Evolutionary conservation across 2,888 invertebrate genomes (phyloP), one percentile per base, ranked within the genome.

Genomic region (Ophion costatus): DNA sequence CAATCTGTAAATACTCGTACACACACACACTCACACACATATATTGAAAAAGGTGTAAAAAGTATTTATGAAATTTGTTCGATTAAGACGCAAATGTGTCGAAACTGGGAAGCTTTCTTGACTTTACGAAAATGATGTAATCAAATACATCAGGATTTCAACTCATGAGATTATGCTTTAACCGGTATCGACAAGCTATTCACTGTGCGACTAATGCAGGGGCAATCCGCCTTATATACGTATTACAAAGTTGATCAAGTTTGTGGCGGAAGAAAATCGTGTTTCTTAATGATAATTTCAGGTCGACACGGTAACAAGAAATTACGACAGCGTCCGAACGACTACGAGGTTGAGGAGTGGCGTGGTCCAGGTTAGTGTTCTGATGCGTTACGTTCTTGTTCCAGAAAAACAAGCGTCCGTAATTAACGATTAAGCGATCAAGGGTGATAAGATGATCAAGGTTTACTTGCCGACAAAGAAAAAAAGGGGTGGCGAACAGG

Each of bases 311-410:
- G 94, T 93, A 95, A 95, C 91, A 95, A 93, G 89, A 93, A 95
- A 87, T 95, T 95, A 94, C 94, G 95, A 86, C 95, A 95, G 91
- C 91, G 92, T 88, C 91, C 92, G 76, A 92, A 90, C 88, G 97
- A 96, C 94, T 96, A 96, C 93, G 96, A 96, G 90, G 95, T 96
- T 89, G 96, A 96, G 94, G 96, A 96, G 94, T 96, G 96, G 96
- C 96, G 96, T 94, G 96, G 96, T 94, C 95, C 95, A 94, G 96
- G 96, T 96, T 92, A 95, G 95, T 93, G 88, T 79, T 86, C 14
- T 59, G 87, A 86, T 89, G 87, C 87, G 87, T 89, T 87, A 88
- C 88, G 87, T 75, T 86, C 81, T 74, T 73, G 42, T 66, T 63
- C n/a, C 22, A 66, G 64, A 57, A 11, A 51, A 67, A 42, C 17